A percentile compares a stretch with the other conserved stretches of the same genome.
phyloP scores from a whole-genome alignment of 92 coral and sea anemone species.

The Pocillopora grandis region DNA sequence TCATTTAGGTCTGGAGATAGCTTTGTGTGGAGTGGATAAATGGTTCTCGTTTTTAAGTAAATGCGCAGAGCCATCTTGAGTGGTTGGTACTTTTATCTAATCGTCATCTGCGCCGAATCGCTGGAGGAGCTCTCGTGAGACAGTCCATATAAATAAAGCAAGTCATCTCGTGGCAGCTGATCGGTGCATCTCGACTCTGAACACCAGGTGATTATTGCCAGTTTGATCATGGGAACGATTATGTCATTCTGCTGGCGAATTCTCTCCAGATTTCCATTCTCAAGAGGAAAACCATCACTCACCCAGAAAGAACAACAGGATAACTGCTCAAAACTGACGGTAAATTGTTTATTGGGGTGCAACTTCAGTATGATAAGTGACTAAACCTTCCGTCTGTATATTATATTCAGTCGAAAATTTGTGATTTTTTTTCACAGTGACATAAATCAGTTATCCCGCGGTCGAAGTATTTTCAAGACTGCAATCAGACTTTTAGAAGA shows the following conservation, averaged over 20 bases:
- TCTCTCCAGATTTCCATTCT: neutral
- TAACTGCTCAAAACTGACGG: slow-evolving; percentile 7
- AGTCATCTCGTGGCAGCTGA: neutral
- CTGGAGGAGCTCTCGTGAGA: neutral
- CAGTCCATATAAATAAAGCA: neutral
- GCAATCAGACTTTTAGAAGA: no score
- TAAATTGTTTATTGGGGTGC: neutral
- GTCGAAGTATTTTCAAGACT: no score
- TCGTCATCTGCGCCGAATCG: slow-evolving; percentile 12
- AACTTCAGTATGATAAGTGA: no score
- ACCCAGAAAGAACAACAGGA: neutral
- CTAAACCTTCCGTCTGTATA: no score
- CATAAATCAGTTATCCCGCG: no score
- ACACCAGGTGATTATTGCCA: neutral
- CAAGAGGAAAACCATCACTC: neutral
- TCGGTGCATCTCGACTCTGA: neutral
- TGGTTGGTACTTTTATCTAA: neutral
- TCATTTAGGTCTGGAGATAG: neutral
- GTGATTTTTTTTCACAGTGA: no score
- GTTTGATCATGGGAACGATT: slow-evolving; percentile 22
- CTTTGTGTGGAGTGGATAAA: neutral
- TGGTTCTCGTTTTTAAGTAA: neutral
- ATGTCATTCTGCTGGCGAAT: slow-evolving; percentile 14
- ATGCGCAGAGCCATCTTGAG: slow-evolving; percentile 8
- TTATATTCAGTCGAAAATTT: no score